Percentiles rank a stretch among this genome's conserved stretches.
These are phyloP conservation scores for Lathronympha strigana DNA, from an alignment of 2,888 invertebrate species.

Conservation along the genomic window DNA sequence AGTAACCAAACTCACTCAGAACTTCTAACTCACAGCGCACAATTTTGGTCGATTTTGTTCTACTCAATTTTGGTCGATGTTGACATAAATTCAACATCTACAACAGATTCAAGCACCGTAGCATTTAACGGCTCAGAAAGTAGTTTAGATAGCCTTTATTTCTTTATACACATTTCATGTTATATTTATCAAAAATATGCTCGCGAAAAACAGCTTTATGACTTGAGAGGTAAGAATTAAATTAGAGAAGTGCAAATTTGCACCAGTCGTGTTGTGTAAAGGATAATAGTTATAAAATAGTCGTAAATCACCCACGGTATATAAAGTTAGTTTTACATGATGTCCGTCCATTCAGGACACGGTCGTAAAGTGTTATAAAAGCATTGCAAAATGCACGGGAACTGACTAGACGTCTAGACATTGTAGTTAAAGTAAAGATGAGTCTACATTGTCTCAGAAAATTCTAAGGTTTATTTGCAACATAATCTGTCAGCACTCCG, in stretches of 20 bases:
- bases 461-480: no score
- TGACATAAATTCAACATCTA: neutral
- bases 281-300: slow-evolving; percentile 19
- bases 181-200: neutral
- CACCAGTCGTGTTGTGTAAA: neutral
- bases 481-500: no score
- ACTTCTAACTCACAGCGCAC: no score
- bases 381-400: slow-evolving; percentile 21
- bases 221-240: neutral
- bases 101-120: slow-evolving; percentile 13
- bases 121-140: slow-evolving; percentile 10
- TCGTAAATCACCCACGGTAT: neutral
- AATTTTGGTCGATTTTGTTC: no score
- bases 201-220: neutral
- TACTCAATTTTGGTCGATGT: no score
- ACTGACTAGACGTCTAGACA: slow-evolving; percentile 31
- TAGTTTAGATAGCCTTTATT: slow-evolving; percentile 10
- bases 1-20: no score
- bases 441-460: neutral
- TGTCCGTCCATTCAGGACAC: slow-evolving; percentile 23
- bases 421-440: slow-evolving; percentile 11
- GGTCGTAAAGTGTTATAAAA: slow-evolving; percentile 30
- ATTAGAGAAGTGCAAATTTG: neutral
- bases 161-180: neutral
- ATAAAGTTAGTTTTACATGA: slow-evolving; percentile 6